Percentiles rank a stretch among this genome's conserved stretches.
These are phyloP conservation scores for Esperia sulphurella DNA, from an alignment of 2,888 invertebrate species.

Conservation along the genomic window DNA sequence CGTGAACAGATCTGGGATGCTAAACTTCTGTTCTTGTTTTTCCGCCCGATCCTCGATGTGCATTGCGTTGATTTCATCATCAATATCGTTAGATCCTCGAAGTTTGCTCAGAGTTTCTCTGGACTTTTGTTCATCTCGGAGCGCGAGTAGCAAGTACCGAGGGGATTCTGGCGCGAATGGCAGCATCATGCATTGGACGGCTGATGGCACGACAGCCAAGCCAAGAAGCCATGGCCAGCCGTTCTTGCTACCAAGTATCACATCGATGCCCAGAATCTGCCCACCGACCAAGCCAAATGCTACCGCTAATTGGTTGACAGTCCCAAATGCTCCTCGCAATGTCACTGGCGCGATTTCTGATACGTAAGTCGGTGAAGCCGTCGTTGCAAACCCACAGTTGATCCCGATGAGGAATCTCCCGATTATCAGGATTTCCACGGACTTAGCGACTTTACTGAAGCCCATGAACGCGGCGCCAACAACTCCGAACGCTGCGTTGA, in stretches of 20 bases:
- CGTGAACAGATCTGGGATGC: constrained; percentile 53
- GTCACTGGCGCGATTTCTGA: constrained; percentile 68
- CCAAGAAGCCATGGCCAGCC: constrained; percentile 74
- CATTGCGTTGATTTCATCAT: constrained; percentile 72
- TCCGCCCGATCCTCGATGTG: constrained; percentile 65
- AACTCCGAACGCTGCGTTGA: constrained; percentile 83
- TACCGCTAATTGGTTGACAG: constrained; percentile 72
- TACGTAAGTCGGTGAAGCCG: constrained; percentile 73
- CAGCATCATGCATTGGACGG: constrained; percentile 59
- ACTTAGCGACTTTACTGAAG: constrained; percentile 80
- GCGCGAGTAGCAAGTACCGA: constrained; percentile 58
- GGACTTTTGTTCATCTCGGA: constrained; percentile 60
- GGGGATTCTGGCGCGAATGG: constrained; percentile 69
- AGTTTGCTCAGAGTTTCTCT: constrained; percentile 52
- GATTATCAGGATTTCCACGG: constrained; percentile 84
- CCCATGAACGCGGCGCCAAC: constrained; percentile 83
- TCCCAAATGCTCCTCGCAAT: constrained; percentile 69
- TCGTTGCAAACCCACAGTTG: constrained; percentile 83
- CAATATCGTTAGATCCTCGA: constrained; percentile 57
- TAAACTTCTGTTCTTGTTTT: constrained; percentile 61
- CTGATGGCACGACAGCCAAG: constrained; percentile 60
- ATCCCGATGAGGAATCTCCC: constrained; percentile 87
- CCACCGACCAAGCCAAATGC: constrained; percentile 63
- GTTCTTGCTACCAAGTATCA: constrained; percentile 61
- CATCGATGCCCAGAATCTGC: constrained; percentile 69